Conservation (phyloP, 2,797 vertebrate genomes). For the Helarctos malayanus region DNA sequence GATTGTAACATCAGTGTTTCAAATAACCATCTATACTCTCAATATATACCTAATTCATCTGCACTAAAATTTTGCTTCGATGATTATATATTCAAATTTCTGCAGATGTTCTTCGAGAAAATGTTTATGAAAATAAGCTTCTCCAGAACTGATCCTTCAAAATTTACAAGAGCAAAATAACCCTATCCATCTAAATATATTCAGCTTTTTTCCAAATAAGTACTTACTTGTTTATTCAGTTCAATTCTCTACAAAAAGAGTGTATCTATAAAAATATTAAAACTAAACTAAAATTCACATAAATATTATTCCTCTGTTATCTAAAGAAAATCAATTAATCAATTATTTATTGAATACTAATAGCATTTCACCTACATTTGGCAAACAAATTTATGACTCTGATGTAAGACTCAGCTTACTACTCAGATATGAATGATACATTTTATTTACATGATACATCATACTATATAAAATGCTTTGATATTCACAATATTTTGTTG, state of each 20-base stretch:
- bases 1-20: slow-evolving; percentile 40
- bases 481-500: background rate
- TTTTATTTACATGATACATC: background rate
- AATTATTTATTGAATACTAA: background rate
- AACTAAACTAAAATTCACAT: background rate
- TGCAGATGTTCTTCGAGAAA: slow-evolving; percentile 62
- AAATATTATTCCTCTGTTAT: background rate
- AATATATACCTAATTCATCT: slow-evolving; percentile 25
- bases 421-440: background rate
- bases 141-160: background rate
- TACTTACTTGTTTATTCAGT: background rate
- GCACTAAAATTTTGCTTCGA: slow-evolving; percentile 58
- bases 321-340: background rate
- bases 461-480: background rate
- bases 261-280: background rate
- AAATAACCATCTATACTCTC: slow-evolving; percentile 46
- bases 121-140: slow-evolving; percentile 29
- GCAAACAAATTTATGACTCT: background rate
- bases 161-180: slow-evolving; percentile 30
- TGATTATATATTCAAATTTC: slow-evolving; percentile 61
- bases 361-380: background rate
- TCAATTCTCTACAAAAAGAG: background rate
- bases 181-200: background rate
- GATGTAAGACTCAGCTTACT: background rate
- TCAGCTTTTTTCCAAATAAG: background rate